Evolutionary conservation across 1,140 invertebrate species (phyloP).

Genomic region (Zaprionus davidi): DNA sequence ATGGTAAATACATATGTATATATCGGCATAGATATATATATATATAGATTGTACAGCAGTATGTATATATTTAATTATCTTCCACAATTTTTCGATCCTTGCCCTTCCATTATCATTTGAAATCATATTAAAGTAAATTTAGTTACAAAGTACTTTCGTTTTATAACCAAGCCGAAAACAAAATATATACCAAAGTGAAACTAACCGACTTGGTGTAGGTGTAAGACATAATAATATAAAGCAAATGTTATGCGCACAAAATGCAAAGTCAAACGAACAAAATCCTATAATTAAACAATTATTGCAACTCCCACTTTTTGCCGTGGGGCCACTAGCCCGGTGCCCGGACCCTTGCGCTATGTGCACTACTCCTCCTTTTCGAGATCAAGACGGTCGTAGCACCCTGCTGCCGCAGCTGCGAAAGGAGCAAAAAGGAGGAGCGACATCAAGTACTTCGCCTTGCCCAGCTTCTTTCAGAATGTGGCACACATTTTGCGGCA

Average conservation of each 20-base stretch:
- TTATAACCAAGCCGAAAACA: background rate
- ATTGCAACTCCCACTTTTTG: constrained; percentile 84
- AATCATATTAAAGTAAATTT: background rate
- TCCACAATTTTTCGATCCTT: background rate
- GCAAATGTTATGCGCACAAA: constrained; percentile 81
- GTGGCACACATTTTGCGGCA: constrained; percentile 63
- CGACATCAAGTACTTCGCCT: constrained; percentile 64
- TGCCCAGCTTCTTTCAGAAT: constrained; percentile 52
- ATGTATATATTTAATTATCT: background rate
- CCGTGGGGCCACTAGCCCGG: constrained; percentile 69
- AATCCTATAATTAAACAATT: constrained; percentile 84
- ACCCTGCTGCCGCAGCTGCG: constrained; percentile 33
- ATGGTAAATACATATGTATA: background rate
- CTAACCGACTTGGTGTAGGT: constrained; percentile 49
- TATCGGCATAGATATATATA: background rate
- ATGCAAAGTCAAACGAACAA: constrained; percentile 83
- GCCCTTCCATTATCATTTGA: background rate
- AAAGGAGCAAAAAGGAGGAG: constrained; percentile 36
- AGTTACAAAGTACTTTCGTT: no score
- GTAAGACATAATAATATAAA: constrained; percentile 63
- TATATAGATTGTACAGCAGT: background rate
- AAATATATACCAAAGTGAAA: background rate
- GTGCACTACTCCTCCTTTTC: constrained; percentile 84
- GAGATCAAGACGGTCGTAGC: constrained; percentile 69
- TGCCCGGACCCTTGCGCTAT: constrained; percentile 76